Evolutionary conservation across 2,113 vertebrate genomes (phyloP), one percentile per base, ranked within the genome.

Genomic region (Malurus elegans): DNA sequence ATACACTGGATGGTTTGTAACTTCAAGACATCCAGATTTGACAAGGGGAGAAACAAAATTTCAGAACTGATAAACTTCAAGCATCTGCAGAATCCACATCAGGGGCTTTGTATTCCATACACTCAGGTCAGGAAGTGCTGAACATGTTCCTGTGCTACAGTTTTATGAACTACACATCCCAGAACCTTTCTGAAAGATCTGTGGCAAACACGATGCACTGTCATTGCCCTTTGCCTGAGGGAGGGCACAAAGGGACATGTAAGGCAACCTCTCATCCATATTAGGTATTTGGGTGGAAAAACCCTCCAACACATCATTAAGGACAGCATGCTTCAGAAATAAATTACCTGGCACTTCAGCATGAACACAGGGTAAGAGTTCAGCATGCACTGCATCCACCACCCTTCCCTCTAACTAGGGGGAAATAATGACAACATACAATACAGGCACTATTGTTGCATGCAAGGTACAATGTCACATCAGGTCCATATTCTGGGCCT

Each of bases 261-360:
- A 50, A 54, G 18, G 42, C 44, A 87, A 65, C 7, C 21, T 67
- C 32, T 61, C 31, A 83, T 31, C 7, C 14, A 3, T 9, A 28
- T 61, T 26, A 72, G 18, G 25, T 26, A 74, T 67, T 12, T 3
- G 0, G 28, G 31, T 14, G 18, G 36, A 29, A 50, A 40, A 88
- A 53, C 26, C 40, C 44, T 69, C 38, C 12, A 42, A 38, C 18
- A 12, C 0, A 0, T 32, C 50, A 54, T 0, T 31, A 17, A 56
- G 88, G n/a, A 76, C 16, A 15, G 42, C 7, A 34, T 1, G 7
- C 18, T 57, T 62, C 61, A 34, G 53, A 54, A 56, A 75, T 51
- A 48, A 75, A 44, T 7, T 25, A 54, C 29, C 36, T 53, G 15
- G 44, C 17, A 23, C 57, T 86, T 56, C 10, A 57, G 29, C 40